Evolutionary conservation across 2,113 vertebrate species (phyloP).

Genomic region (Oophaga pumilio): DNA sequence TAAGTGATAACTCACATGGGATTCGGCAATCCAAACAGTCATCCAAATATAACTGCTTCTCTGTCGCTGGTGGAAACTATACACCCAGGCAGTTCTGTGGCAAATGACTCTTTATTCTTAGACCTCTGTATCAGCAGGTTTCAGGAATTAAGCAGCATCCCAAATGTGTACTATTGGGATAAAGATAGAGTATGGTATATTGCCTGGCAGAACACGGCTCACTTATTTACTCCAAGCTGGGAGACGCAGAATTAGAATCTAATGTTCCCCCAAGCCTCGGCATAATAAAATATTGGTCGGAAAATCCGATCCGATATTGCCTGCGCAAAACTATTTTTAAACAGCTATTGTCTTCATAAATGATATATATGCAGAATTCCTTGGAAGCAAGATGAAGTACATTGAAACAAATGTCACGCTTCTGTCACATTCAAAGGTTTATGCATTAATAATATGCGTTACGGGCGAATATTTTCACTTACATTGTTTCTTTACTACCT

Average conservation of each 20-base stretch:
- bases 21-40: slow-evolving; percentile 29
- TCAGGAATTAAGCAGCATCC: slow-evolving; percentile 34
- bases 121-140: slow-evolving; percentile 39
- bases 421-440: slow-evolving; percentile 55
- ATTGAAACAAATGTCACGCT: slow-evolving; percentile 53
- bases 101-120: slow-evolving; percentile 44
- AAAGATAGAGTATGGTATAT: slow-evolving; percentile 21
- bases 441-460: slow-evolving; percentile 44
- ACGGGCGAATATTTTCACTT: slow-evolving; percentile 41
- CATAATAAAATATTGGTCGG: slow-evolving; percentile 35
- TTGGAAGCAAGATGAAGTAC: slow-evolving; percentile 40
- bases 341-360: slow-evolving; percentile 47
- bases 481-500: slow-evolving; percentile 45
- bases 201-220: slow-evolving; percentile 33
- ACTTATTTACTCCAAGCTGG: slow-evolving; percentile 39
- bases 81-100: slow-evolving; percentile 15
- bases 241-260: slow-evolving; percentile 18
- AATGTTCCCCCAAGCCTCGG: slow-evolving; percentile 27
- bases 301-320: slow-evolving; percentile 32
- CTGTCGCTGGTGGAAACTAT: slow-evolving; percentile 25
- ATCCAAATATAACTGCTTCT: slow-evolving; percentile 28
- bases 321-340: slow-evolving; percentile 39
- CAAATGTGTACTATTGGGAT: slow-evolving; percentile 42
- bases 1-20: slow-evolving; percentile 25
- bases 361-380: slow-evolving; percentile 46